Evolutionary conservation across 2,797 vertebrate genomes (phyloP), one percentile per base, ranked within the genome.

Genomic region (Spondyliosoma cantharus): DNA sequence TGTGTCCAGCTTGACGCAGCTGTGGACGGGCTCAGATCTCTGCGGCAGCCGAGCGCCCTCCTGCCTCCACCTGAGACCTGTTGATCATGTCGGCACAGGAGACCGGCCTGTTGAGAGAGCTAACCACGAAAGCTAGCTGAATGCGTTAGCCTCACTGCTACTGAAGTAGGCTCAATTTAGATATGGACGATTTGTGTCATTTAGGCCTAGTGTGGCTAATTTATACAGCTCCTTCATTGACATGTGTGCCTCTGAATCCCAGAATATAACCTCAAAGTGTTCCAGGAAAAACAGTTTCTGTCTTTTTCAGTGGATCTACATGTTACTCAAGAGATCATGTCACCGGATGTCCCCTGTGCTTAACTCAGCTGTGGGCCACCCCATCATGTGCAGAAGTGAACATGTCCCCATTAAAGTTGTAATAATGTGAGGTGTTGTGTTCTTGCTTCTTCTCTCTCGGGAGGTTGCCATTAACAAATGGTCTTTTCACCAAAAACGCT

Each of bases 51-150:
- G 49, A 82, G 83, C 86, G 82, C 84, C 86, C 86, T 80, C 83
- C 81, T 74, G 79, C 74, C 75, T 25, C 73, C 27, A 29, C 45
- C 75, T 9, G 71, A 76, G 67, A 90, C 91, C 86, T 92, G 91
- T 91, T 90, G 91, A 84, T 85, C 79, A n/a, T 43, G 57, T 25
- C 46, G 49, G 20, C 1, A 12, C 53, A 42, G 13, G 0, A 15
- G 7, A n/a, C 6, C 4, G 48, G 14, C 46, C 46, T 50, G 14
- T n/a, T 22, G 32, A 22, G 13, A 14, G 1, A 24, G 37, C 32
- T 45, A 22, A 61, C 14, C 3, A n/a, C 12, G 24, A 45, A 19
- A 59, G 56, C 57, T 25, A 57, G 25, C 27, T 45, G 4, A n/a
- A 13, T 13, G 16, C 7, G 7, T 52, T 17, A 58, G 24, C 50